These are phyloP conservation scores for Odontamblyopus lacepedii DNA, from an alignment of 2,797 vertebrate genomes.

Conservation along the genomic window DNA sequence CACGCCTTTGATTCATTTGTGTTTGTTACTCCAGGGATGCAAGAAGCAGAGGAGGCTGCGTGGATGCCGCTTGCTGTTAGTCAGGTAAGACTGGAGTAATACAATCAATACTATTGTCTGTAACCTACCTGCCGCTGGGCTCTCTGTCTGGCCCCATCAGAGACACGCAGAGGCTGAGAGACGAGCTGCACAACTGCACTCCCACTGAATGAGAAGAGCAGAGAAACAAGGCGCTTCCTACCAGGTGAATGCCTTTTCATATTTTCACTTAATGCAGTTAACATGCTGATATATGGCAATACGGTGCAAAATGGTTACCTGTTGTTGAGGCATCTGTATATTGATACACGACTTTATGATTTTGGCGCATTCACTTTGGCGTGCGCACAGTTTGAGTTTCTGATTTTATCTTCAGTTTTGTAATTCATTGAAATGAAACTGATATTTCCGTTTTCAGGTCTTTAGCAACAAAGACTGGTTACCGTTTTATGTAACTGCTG, in stretches of 20 bases:
- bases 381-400: not conserved
- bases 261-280: slow-evolving; percentile 4
- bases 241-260: slow-evolving; percentile 42
- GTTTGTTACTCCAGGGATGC: slow-evolving; percentile 44
- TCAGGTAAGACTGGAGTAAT: slow-evolving; percentile 66
- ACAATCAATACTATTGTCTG: slow-evolving; percentile 77
- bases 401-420: slow-evolving; percentile 2
- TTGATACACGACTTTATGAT: not conserved
- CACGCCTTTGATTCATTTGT: slow-evolving; percentile 22
- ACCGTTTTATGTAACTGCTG: slow-evolving; percentile 32
- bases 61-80: slow-evolving; percentile 47
- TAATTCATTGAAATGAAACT: not conserved
- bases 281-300: not conserved
- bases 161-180: slow-evolving; percentile 39
- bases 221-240: slow-evolving; percentile 45
- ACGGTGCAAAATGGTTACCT: not conserved
- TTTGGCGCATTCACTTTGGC: not conserved
- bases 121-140: slow-evolving; percentile 73
- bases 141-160: slow-evolving; percentile 70
- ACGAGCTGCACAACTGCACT: slow-evolving; percentile 24
- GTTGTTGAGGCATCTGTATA: not conserved
- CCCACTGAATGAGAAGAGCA: slow-evolving; percentile 43
- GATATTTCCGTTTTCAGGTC: not conserved
- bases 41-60: slow-evolving; percentile 60
- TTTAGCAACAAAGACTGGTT: slow-evolving; percentile 26